Conservation (phyloP, 2,888 invertebrate genomes). For the Agriopis aurantiaria region DNA sequence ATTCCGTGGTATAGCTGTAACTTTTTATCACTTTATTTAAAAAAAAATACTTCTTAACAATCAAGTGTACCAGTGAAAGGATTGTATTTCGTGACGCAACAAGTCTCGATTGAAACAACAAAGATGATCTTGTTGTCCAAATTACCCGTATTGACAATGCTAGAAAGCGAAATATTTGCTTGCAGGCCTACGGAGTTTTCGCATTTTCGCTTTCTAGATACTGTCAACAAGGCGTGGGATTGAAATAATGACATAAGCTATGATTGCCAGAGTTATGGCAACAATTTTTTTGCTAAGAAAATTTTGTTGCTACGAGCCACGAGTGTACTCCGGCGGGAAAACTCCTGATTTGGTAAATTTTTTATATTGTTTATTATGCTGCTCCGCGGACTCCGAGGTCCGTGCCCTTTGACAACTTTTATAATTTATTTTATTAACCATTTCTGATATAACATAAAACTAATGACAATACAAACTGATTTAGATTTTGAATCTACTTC, state of each 20-base stretch:
- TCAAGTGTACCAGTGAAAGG: constrained; percentile 5
- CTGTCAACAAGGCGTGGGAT: constrained; percentile 32
- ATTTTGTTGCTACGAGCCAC: too few relatives aligned
- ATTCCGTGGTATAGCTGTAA: too few relatives aligned
- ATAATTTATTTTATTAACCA: too few relatives aligned
- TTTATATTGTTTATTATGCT: too few relatives aligned
- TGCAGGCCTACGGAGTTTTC: constrained; percentile 13
- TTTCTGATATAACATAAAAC: too few relatives aligned
- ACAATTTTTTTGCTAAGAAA: too few relatives aligned
- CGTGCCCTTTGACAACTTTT: too few relatives aligned
- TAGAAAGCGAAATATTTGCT: constrained; percentile 33
- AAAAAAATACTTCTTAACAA: not conserved
- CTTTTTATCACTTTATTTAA: constrained; percentile 1
- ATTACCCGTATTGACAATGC: constrained; percentile 31
- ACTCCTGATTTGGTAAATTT: too few relatives aligned
- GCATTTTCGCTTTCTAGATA: constrained; percentile 26
- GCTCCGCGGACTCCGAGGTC: too few relatives aligned
- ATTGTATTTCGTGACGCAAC: constrained; percentile 15
- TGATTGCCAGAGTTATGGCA: constrained; percentile 7
- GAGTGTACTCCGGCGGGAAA: too few relatives aligned
- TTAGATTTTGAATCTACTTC: too few relatives aligned
- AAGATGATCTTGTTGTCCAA: constrained; percentile 30
- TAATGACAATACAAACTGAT: too few relatives aligned
- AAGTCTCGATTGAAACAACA: constrained; percentile 8
- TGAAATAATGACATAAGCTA: constrained; percentile 17